Base-by-base conservation (phyloP, 2,888 invertebrate species). In the Acanthosoma haemorrhoidale region DNA sequence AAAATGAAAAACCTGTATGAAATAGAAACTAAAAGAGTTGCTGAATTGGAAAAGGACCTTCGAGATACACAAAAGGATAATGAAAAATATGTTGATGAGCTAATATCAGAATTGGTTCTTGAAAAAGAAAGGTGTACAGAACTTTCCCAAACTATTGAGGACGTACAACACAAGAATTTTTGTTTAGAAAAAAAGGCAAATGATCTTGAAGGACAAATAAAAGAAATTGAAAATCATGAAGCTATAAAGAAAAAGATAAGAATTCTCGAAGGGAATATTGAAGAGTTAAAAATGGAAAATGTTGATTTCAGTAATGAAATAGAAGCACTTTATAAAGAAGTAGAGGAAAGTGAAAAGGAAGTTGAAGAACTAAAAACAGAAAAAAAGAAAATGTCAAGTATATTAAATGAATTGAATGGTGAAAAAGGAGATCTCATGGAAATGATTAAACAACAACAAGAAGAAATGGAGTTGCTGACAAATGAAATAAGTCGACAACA, bases 91-190 rank as follows among this genome's bases (percentile, higher is more conserved):
- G 68, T 73, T 15, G 74, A 72, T 63, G 74, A 73, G 51, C 31
- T 74, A 13, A 73, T 74, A 41, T 73, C 74, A 6, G 74, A 74
- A 34, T 29, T 74, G n/a, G 72, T 74, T 32, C 60, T 74, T 3
- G 74, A 74, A 68, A 74, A 74, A 29, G 73, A 74, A 38, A 67
- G 72, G 15, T 71, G 71, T 43, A 60, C 72, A 11, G 73, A 74
- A 38, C 43, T 74, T 13, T 21, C 69, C 3, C 39, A 43, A 8
- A 38, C 39, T 15, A 8, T 70, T 2, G 69, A 73, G 32, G 70
- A 72, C 21, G 61, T 29, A 8, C 69, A 64, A 43, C 21, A 39
- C 21, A 70, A 39, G n/a, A 43, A 41, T 21, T 18, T 36, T 32
- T 36, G 16, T 11, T 67, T 58, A 11, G 39, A 32, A 18, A 63